Percentiles rank a stretch among this genome's conserved stretches.
Conservation (phyloP, 1,140 invertebrate species). For the Drosophila setifemur region DNA sequence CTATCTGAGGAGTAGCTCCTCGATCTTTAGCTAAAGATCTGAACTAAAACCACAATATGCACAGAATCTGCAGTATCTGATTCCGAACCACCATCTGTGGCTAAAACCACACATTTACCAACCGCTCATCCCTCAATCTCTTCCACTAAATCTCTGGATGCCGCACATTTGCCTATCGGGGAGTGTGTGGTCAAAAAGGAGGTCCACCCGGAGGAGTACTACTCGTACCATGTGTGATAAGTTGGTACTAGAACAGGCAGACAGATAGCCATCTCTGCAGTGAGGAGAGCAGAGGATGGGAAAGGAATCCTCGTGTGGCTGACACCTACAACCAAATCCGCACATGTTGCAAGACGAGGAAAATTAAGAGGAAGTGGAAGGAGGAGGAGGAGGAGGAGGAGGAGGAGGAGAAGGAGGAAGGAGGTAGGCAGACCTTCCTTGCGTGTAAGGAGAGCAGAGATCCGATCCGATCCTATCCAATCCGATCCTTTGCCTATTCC, state of each 20-base stretch:
- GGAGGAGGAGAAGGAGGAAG: neutral
- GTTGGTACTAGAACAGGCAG: slow-evolving; percentile 4
- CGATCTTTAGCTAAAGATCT: neutral
- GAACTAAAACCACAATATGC: neutral
- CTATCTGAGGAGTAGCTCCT: neutral
- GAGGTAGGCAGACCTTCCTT: slow-evolving; percentile 8
- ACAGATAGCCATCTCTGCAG: slow-evolving; percentile 58
- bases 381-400: slow-evolving; percentile 13
- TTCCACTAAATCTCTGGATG: slow-evolving; percentile 31
- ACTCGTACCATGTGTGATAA: slow-evolving; percentile 20
- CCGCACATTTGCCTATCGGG: slow-evolving; percentile 54
- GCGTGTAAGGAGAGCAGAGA: slow-evolving; percentile 39
- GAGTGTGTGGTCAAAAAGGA: slow-evolving; percentile 29
- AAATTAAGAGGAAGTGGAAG: slow-evolving; percentile 21
- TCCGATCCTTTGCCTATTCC: slow-evolving; percentile 2
- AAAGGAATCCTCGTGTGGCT: slow-evolving; percentile 55
- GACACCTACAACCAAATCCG: slow-evolving; percentile 73
- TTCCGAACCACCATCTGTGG: slow-evolving; percentile 13
- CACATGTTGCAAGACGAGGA: slow-evolving; percentile 59
- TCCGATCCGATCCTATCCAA: slow-evolving; percentile 5
- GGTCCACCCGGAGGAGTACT: neutral
- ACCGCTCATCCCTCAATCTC: slow-evolving; percentile 33
- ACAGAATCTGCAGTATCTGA: slow-evolving; percentile 1
- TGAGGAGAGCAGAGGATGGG: no score
- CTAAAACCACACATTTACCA: slow-evolving; percentile 30